phyloP scores from a whole-genome alignment of 2,113 vertebrate species.

The Psittacus erithacus region DNA sequence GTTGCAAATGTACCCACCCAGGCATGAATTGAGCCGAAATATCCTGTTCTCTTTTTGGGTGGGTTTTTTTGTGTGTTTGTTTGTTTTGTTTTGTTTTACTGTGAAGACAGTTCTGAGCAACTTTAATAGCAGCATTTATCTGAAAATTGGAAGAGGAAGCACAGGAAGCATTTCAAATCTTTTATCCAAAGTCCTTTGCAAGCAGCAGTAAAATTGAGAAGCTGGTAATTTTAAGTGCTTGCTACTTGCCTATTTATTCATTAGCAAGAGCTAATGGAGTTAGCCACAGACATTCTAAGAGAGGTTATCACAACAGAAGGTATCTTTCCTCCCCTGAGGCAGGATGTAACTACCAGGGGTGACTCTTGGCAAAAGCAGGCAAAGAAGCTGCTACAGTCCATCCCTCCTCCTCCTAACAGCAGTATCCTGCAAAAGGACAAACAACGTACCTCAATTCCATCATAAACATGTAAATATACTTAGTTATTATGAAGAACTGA shows the following conservation, averaged over 20 bases:
- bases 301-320: neutral
- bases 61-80: no score
- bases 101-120: neutral
- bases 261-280: neutral
- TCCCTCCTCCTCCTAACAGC: neutral
- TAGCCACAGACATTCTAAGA: neutral
- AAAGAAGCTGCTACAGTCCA: neutral
- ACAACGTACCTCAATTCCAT: neutral
- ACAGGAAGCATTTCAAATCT: neutral
- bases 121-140: neutral
- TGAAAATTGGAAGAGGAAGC: neutral
- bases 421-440: neutral
- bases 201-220: neutral
- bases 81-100: neutral
- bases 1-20: neutral
- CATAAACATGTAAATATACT: neutral
- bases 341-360: neutral
- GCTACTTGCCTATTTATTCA: neutral
- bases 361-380: neutral
- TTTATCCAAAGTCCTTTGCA: neutral
- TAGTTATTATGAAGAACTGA: neutral
- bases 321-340: neutral
- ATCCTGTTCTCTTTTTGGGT: fast-evolving
- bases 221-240: neutral
- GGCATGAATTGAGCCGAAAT: neutral